phyloP scores from a whole-genome alignment of 2,797 vertebrate species.

The Eupleurogrammus muticus region DNA sequence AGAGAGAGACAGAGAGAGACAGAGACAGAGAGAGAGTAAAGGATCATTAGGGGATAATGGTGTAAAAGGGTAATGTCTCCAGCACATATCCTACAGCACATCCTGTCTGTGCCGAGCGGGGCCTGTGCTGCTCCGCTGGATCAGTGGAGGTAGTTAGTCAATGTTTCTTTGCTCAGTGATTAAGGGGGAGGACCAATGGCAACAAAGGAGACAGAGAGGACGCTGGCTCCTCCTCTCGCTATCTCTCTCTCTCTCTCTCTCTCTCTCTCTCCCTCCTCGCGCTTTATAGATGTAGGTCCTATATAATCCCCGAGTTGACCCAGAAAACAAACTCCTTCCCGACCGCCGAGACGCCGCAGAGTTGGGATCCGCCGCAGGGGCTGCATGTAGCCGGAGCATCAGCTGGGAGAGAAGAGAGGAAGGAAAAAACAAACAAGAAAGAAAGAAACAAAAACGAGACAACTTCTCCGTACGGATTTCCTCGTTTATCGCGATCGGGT shows the following conservation, averaged over 20 bases:
- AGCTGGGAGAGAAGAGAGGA: conserved; percentile 70
- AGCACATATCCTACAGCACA: background rate
- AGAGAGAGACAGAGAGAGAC: too few relatives aligned
- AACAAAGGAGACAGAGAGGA: conserved; percentile 80
- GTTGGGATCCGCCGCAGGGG: conserved; percentile 65
- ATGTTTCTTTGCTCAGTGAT: conserved; percentile 82
- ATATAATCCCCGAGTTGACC: conserved; percentile 86
- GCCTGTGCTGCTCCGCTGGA: conserved; percentile 48
- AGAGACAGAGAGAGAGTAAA: too few relatives aligned
- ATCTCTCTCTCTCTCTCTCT: conserved; percentile 28
- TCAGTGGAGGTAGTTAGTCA: conserved; percentile 53
- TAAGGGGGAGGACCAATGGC: conserved; percentile 82
- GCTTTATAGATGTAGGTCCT: conserved; percentile 69
- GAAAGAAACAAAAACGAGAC: too few relatives aligned
- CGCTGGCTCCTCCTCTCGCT: conserved; percentile 73
- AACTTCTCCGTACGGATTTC: conserved; percentile 60
- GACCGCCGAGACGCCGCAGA: conserved; percentile 59
- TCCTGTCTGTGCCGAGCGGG: conserved; percentile 28
- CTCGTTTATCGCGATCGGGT: conserved; percentile 49
- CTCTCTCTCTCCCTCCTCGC: conserved; percentile 12
- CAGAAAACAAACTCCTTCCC: conserved; percentile 85
- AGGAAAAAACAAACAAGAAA: too few relatives aligned
- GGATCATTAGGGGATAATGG: conserved; percentile 53
- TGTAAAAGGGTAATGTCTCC: conserved; percentile 29
- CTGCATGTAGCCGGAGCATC: conserved; percentile 74